Evolutionary conservation across 2,797 vertebrate genomes (phyloP), one percentile per base, ranked within the genome.

Genomic region (Aeoliscus strigatus): DNA sequence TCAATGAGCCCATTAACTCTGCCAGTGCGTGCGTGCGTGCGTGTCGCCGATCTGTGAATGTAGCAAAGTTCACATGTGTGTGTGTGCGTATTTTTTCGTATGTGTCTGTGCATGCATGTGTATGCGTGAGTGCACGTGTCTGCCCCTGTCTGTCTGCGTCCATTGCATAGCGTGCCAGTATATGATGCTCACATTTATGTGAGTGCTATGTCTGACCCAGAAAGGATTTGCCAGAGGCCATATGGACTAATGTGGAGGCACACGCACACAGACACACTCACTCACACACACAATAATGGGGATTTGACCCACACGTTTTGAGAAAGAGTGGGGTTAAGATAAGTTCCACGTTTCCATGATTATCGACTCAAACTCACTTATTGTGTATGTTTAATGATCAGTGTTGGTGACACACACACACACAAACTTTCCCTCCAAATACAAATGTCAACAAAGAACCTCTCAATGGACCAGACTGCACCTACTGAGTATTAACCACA

Each of bases 131-230:
- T 27, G 33, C 39, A 33, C 25, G 27, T 35, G 24, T 51, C 14
- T 33, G 47, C 23, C 9, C 51, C 26, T 51, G 41, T 69, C 52
- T 56, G 66, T 53, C 10, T 60, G 47, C 1, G n/a, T 47, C 53
- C 38, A 23, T 52, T 42, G 44, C 36, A 24, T 72, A 56, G 66
- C 72, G 65, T 66, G 71, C 60, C 47, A 58, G 60, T 36, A 45
- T 62, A 8, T 50, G 65, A 62, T 72, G 70, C 59, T 54, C 64
- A 68, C 60, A 59, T 77, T 65, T 60, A 56, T 63, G 41, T 43
- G 55, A 67, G 64, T 70, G 66, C 59, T 59, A 33, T 65, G 69
- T 79, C 67, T 84, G 79, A 83, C 79, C 81, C 67, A 86, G 76
- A 82, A 82, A 76, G 31, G 36, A 51, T 67, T 80, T 52, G 71